These are phyloP conservation scores for Fulmarus glacialis DNA, from an alignment of 2,113 vertebrate species.

Conservation along the genomic window DNA sequence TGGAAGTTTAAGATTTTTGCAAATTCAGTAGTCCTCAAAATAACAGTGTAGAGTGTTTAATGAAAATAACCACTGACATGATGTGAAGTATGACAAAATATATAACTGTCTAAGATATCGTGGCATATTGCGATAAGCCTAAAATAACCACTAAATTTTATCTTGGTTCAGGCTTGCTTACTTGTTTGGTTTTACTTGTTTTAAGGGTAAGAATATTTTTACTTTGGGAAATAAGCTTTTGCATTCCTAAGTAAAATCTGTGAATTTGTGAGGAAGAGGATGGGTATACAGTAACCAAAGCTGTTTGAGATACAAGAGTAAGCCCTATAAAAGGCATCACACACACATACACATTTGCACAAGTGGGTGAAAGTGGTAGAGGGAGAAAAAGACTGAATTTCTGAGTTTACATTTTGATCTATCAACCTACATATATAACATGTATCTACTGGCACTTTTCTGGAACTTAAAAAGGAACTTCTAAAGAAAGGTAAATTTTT, in stretches of 20 bases:
- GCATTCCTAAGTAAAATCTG: background rate
- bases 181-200: background rate
- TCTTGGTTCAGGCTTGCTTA: background rate
- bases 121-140: background rate
- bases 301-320: background rate
- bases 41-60: background rate
- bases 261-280: background rate
- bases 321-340: background rate
- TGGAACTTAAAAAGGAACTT: background rate
- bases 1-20: background rate
- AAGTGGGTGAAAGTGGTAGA: background rate
- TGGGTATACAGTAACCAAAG: background rate
- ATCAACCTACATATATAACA: background rate
- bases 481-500: background rate
- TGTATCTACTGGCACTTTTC: background rate
- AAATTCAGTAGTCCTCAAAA: background rate
- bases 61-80: background rate
- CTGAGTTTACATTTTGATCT: background rate
- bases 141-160: background rate
- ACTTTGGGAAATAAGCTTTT: background rate
- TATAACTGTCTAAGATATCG: accelerated
- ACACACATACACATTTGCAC: background rate
- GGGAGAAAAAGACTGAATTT: background rate
- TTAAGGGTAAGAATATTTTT: background rate
- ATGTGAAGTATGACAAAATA: background rate